Percentiles rank a stretch among this genome's conserved stretches.
These are phyloP conservation scores for Thermophis baileyi DNA, from an alignment of 2,113 vertebrate genomes.

Conservation along the genomic window DNA sequence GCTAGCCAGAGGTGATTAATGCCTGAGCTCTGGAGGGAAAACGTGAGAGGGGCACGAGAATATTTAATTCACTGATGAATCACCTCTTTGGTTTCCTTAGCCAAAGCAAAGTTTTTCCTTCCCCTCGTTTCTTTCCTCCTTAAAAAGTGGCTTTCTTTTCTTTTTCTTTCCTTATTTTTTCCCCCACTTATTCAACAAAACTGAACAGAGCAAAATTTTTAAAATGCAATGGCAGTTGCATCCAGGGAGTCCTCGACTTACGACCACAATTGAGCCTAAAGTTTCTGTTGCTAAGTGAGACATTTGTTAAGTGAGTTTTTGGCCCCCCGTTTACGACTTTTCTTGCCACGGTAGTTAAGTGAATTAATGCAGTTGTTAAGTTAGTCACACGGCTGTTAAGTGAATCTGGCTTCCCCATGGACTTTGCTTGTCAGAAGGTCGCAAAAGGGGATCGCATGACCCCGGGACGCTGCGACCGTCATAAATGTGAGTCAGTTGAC, in stretches of 20 bases:
- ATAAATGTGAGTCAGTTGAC: no score
- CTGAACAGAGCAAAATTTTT: background rate
- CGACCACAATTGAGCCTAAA: background rate
- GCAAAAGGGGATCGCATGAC: no score
- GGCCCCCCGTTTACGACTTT: no score
- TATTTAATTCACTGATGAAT: background rate
- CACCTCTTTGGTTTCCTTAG: background rate
- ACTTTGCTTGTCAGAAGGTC: no score
- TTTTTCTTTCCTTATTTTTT: background rate
- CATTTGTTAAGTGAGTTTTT: no score
- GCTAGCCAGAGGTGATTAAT: background rate
- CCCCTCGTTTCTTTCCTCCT: background rate
- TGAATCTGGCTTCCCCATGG: no score
- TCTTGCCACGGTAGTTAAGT: no score
- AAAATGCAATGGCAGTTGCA: background rate
- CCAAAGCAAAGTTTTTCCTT: background rate
- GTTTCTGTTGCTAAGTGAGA: no score
- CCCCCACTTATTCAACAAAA: background rate
- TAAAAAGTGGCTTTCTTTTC: background rate
- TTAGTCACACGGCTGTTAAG: no score
- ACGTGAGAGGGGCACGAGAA: background rate
- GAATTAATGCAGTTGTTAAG: no score
- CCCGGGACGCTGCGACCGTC: no score
- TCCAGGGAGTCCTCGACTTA: background rate
- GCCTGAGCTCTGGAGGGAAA: background rate